Percentiles rank a stretch among this genome's conserved stretches.
phyloP scores from a whole-genome alignment of 2,888 invertebrate species.

The Adelphocoris suturalis region DNA sequence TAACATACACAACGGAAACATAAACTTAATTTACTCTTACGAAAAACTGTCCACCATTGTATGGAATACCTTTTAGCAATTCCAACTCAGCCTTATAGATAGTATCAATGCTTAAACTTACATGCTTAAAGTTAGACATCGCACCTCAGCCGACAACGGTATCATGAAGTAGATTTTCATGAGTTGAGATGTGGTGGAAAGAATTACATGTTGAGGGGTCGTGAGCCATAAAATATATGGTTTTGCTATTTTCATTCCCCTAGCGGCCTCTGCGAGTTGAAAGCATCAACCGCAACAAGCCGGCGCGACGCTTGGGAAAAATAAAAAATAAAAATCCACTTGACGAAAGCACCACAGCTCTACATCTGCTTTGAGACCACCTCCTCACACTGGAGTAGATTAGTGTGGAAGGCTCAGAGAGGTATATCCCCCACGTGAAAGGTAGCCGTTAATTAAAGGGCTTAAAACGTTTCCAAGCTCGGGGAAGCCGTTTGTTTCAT shows the following conservation, averaged over 20 bases:
- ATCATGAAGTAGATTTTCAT: neutral
- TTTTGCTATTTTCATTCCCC: conserved; percentile 5
- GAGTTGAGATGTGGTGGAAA: neutral
- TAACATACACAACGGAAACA: no score
- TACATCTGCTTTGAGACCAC: conserved; percentile 21
- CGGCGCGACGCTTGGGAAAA: neutral
- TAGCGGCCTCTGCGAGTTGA: neutral
- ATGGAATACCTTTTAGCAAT: no score
- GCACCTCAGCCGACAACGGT: no score
- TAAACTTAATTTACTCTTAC: no score
- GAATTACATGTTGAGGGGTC: neutral
- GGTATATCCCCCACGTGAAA: conserved; percentile 41
- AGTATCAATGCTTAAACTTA: no score
- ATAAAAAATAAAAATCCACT: conserved; percentile 1
- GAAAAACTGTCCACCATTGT: no score
- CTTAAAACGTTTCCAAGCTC: conserved; percentile 54
- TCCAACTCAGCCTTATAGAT: no score
- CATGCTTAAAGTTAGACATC: no score
- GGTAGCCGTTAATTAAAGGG: conserved; percentile 62
- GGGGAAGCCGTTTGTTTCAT: conserved; percentile 54
- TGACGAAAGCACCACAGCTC: conserved; percentile 1
- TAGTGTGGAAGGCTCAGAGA: conserved; percentile 23
- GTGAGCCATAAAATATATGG: conserved; percentile 1
- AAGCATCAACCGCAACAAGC: conserved; percentile 17
- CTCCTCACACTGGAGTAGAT: conserved; percentile 18